Conservation (phyloP, 2,888 invertebrate species). For the Lasioglossum oenotherae region DNA sequence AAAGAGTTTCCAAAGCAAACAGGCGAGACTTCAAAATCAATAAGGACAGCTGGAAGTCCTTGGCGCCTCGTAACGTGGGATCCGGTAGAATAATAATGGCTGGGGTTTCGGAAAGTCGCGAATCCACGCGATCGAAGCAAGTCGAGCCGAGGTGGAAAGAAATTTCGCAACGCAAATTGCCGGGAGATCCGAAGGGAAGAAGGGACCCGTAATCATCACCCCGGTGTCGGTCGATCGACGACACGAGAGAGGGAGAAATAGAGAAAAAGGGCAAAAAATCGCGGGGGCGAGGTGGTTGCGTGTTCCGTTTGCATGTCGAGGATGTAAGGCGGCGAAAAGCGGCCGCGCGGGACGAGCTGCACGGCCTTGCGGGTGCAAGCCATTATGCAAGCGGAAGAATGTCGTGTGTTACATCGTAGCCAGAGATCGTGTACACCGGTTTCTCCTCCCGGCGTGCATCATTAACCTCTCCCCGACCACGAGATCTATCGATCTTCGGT, state of each 20-base stretch:
- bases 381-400: conserved; percentile 65
- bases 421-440: conserved; percentile 31
- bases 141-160: background rate
- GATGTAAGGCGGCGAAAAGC: conserved; percentile 27
- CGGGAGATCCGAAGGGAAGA: conserved; percentile 28
- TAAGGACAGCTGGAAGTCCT: background rate
- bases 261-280: background rate
- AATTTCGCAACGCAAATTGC: conserved; percentile 31
- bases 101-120: background rate
- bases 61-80: background rate
- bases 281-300: conserved; percentile 40
- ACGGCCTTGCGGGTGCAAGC: conserved; percentile 32
- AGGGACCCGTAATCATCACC: conserved; percentile 29
- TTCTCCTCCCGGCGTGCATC: conserved; percentile 32
- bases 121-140: conserved; percentile 25
- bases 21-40: background rate
- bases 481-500: conserved; percentile 35
- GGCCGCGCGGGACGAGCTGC: conserved; percentile 24
- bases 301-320: conserved; percentile 40
- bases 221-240: conserved; percentile 30
- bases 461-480: conserved; percentile 34
- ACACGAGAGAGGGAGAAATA: background rate
- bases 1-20: background rate
- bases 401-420: conserved; percentile 53
- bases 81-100: background rate